Evolutionary conservation across 1,140 invertebrate genomes (phyloP), one percentile per base, ranked within the genome.

Genomic region (Papilio machaon): DNA sequence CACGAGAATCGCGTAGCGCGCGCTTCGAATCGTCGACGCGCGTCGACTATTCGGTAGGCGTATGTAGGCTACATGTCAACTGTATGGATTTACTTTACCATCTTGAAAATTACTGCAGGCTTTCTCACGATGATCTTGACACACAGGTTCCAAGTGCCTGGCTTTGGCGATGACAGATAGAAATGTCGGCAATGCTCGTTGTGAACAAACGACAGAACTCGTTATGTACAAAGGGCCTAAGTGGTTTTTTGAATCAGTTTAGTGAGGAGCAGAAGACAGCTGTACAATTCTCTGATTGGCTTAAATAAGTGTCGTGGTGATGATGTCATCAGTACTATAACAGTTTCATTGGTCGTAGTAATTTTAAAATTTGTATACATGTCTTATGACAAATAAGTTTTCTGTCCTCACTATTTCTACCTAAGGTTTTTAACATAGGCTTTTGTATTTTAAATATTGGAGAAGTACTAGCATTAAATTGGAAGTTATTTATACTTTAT

Each of bases 401-500:
- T 2, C 17, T 17, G 35, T 35, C 19, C 23, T 10, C 23, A 35
- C 13, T 70, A 13, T 1, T 70, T 23, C 64, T 2, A 15, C 23
- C 13, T 70, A 5, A 8, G 13, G n/a, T 70, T 70, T 13, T 35
- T 15, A 8, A 19, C 30, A 35, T 67, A 67, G 64, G 9, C 23
- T 67, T 67, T 70, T 35, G 23, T 38, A 38, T 70, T 70, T 70
- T 70, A 15, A 70, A 70, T 70, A 70, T 70, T 70, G 30, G 30
- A 70, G 30, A 35, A 15, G 30, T 70, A 38, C 30, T 35, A 70
- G 13, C 64, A 70, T 70, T 70, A 70, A 70, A 70, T 70, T 70
- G 64, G 64, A 7, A 35, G 30, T 70, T 70, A 35, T 70, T 35
- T 35, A 38, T 70, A 35, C 64, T 70, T 70, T 70, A 70, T 70